Evolutionary conservation across 2,113 vertebrate species (phyloP), one percentile per base, ranked within the genome.

Genomic region (Pithys albifrons): DNA sequence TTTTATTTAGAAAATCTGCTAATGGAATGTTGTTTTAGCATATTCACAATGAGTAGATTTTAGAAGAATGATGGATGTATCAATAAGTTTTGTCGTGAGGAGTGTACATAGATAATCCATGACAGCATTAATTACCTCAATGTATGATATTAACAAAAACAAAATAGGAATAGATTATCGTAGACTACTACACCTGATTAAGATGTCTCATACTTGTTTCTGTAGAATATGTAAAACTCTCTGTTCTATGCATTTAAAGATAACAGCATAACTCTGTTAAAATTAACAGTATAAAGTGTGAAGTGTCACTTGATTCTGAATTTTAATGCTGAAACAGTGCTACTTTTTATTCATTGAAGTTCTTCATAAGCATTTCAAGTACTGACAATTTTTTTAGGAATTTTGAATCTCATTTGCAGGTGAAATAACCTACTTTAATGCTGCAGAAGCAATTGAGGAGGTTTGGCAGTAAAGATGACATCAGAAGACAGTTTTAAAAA

Each of bases 231-330:
- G 54, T 51, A 94, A 96, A 96, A 95, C 45, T 90, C 49, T 84
- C 77, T 95, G 62, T 58, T 94, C 71, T 82, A 55, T 57, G 33
- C 54, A 67, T 95, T 95, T 95, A 84, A 96, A 90, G 52, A 89
- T 88, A 97, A 86, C 95, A 86, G 74, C 31, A 10, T 57, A 89
- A 79, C 81, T 73, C 64, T 93, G 89, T 94, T 95, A 98, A 97
- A 97, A 74, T 94, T 97, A 97, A 93, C 95, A 97, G 91, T 96
- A 96, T 96, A 96, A 96, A 97, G 94, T 96, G 92, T 97, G 95
- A 97, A 97, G 70, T 95, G 91, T 67, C 74, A 97, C 91, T 95
- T 94, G 77, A 85, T 96, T 96, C 95, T 90, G 95, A 93, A 97
- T 98, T 97, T 91, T 71, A 96, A 95, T 88, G 75, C 33, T 57